Conservation (phyloP, 2,888 invertebrate species). For the Perithous albicinctus region DNA sequence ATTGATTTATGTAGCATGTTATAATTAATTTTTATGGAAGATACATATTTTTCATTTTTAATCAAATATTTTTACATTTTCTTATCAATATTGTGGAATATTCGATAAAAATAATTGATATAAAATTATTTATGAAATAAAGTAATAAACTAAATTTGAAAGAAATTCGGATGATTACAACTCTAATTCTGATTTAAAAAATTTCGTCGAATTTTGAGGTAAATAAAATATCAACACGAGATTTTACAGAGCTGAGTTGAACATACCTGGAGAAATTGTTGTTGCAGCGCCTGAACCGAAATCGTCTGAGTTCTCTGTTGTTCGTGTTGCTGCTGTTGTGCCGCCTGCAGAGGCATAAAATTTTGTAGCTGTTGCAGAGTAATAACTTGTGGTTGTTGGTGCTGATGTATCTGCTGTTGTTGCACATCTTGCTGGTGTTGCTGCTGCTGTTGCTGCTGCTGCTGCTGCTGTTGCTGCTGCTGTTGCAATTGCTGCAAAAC, state of each 20-base stretch:
- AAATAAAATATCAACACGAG: neutral
- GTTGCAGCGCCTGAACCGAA: conserved; percentile 85
- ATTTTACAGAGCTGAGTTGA: neutral
- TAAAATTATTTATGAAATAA: too few species aligned
- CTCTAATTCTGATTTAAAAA: neutral
- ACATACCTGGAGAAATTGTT: conserved; percentile 85
- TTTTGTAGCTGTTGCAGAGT: conserved; percentile 85
- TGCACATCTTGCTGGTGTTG: conserved; percentile 73
- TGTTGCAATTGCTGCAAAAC: conserved; percentile 83
- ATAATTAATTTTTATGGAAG: too few species aligned
- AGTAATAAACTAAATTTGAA: too few species aligned
- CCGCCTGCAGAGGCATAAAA: conserved; percentile 84
- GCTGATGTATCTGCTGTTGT: conserved; percentile 79
- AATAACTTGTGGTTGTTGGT: conserved; percentile 84
- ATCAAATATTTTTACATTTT: too few species aligned
- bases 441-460: conserved; percentile 79
- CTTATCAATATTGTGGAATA: too few species aligned
- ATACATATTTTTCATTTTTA: too few species aligned
- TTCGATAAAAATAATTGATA: too few species aligned
- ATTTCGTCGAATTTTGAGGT: neutral
- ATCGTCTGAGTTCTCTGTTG: conserved; percentile 83
- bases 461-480: conserved; percentile 79
- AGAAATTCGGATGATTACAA: too few species aligned
- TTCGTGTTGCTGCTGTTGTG: conserved; percentile 82
- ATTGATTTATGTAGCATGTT: too few species aligned